phyloP scores from a whole-genome alignment of 2,113 vertebrate species.

The Phodopus roborovskii region DNA sequence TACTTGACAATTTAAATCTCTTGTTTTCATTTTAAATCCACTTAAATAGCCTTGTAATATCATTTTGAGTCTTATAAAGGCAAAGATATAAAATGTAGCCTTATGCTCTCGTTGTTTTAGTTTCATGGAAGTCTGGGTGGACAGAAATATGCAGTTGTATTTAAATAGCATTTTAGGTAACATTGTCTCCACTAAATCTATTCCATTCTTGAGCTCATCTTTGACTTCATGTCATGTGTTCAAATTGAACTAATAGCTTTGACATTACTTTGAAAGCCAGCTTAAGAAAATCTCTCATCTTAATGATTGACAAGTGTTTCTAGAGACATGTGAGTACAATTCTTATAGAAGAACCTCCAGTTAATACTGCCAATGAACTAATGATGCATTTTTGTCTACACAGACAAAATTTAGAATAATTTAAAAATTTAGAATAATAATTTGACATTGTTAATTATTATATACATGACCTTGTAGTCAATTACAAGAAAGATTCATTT shows the following conservation, averaged over 20 bases:
- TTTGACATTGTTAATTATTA: background rate
- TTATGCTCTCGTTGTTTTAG: slow-evolving; percentile 77
- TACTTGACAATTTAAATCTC: background rate
- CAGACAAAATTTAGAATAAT: background rate
- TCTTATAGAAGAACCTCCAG: background rate
- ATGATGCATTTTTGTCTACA: background rate
- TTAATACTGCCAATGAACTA: background rate
- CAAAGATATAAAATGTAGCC: slow-evolving; percentile 72
- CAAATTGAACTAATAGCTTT: slow-evolving; percentile 32
- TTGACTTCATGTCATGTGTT: slow-evolving; percentile 11
- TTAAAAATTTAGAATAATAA: background rate
- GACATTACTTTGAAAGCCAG: background rate
- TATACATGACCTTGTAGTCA: background rate
- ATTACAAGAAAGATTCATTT: background rate
- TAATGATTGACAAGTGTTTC: background rate
- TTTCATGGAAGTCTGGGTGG: slow-evolving; percentile 67
- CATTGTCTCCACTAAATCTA: slow-evolving; percentile 73
- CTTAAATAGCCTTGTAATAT: slow-evolving; percentile 51
- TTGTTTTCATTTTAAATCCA: background rate
- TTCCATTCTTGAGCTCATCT: slow-evolving; percentile 47
- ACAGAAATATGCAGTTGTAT: slow-evolving; percentile 72
- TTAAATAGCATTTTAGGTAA: slow-evolving; percentile 63
- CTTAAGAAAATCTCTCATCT: background rate
- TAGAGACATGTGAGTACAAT: background rate
- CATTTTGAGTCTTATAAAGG: slow-evolving; percentile 77